Conservation (phyloP, 2,797 vertebrate genomes). For the Potorous gilbertii region DNA sequence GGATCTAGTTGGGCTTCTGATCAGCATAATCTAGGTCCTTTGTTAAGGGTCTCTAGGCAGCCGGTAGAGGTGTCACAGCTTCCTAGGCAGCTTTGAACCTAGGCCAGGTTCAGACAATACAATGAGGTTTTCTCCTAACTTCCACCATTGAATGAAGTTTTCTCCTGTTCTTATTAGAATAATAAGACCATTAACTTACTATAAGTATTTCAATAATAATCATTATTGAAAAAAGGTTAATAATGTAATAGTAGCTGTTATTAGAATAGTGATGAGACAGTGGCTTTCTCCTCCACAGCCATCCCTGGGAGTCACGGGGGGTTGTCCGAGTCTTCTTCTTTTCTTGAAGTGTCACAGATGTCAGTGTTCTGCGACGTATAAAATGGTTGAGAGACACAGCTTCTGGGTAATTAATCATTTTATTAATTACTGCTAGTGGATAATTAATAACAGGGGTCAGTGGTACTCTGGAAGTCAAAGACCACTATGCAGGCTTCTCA, state of each 20-base stretch:
- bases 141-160: neutral
- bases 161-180: neutral
- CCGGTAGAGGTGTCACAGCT: neutral
- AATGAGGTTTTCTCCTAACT: neutral
- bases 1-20: neutral
- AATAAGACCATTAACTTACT: neutral
- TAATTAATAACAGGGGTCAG: neutral
- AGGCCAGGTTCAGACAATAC: neutral
- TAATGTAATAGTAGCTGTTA: neutral
- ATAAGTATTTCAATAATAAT: neutral
- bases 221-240: too few relatives aligned
- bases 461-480: neutral
- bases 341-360: neutral
- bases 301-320: neutral
- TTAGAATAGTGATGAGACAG: neutral
- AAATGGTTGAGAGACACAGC: neutral
- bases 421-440: neutral
- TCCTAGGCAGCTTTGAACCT: neutral
- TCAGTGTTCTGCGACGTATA: neutral
- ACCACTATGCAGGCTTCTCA: neutral
- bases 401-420: neutral
- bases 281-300: neutral
- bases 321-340: neutral
- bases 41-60: neutral
- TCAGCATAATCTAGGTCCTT: neutral